Percentiles rank a stretch among this genome's conserved stretches.
Conservation (phyloP, 2,888 invertebrate genomes). For the Drosophila acutilabella region DNA sequence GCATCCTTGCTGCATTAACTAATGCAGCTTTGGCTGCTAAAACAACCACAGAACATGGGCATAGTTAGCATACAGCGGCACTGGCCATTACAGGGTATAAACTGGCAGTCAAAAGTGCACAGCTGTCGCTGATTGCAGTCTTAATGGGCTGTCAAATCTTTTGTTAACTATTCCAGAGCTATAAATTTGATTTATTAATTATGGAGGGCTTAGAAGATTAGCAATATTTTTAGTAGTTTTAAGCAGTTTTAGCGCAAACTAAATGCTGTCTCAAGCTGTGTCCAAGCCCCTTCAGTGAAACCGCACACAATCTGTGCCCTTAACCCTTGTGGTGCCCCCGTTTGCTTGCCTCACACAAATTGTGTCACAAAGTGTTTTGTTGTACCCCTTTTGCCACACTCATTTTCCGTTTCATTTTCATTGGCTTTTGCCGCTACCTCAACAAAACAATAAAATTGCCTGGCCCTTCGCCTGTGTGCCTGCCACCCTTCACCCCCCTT, state of each 20-base stretch:
- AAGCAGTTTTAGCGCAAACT: neutral
- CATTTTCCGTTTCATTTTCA: slow-evolving; percentile 39
- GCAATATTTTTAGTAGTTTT: neutral
- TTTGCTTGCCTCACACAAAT: slow-evolving; percentile 19
- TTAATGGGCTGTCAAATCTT: slow-evolving; percentile 22
- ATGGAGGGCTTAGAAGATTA: neutral
- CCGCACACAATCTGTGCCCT: neutral
- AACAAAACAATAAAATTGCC: slow-evolving; percentile 61
- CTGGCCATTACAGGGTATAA: neutral
- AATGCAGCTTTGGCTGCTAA: slow-evolving; percentile 24
- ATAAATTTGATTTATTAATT: neutral
- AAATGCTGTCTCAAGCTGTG: neutral
- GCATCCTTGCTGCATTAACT: slow-evolving; percentile 41
- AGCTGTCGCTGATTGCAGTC: slow-evolving; percentile 40
- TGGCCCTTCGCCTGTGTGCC: neutral
- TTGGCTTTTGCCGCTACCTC: slow-evolving; percentile 65
- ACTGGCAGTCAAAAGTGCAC: slow-evolving; percentile 43
- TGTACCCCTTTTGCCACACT: slow-evolving; percentile 42
- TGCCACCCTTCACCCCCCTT: neutral
- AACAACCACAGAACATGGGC: too few species aligned
- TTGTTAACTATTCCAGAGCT: neutral
- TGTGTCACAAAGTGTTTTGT: slow-evolving; percentile 52
- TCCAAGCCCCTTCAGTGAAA: too few species aligned
- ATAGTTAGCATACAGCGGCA: too few species aligned
- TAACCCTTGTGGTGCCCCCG: neutral